A percentile compares a stretch with the other conserved stretches of the same genome.
Evolutionary conservation across 2,888 invertebrate genomes (phyloP).

Genomic region (Anorthoa munda): DNA sequence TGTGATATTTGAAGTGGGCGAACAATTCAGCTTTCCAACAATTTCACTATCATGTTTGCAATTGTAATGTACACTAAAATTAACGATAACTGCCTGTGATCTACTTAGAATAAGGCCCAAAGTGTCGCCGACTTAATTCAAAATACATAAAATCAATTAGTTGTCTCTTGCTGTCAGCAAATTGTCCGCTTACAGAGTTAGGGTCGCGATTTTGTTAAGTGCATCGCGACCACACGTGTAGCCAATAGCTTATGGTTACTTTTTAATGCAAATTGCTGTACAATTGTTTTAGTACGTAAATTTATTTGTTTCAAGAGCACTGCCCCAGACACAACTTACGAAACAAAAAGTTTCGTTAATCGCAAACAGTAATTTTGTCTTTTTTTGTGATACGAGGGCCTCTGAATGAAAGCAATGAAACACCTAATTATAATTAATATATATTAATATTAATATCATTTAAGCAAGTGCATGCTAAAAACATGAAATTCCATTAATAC

Average conservation of each 20-base stretch:
- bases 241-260: not conserved
- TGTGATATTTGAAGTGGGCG: constrained; percentile 69
- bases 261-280: constrained; percentile 9
- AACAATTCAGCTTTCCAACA: constrained; percentile 67
- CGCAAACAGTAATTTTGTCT: not conserved
- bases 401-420: not conserved
- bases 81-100: constrained; percentile 59
- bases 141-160: constrained; percentile 63
- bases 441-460: too few relatives aligned
- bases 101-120: constrained; percentile 46
- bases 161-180: constrained; percentile 35
- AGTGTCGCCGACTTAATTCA: constrained; percentile 54
- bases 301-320: not conserved
- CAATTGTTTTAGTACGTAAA: constrained; percentile 1
- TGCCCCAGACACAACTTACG: not conserved
- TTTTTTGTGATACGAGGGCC: not conserved
- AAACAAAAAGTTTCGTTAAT: not conserved
- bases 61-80: constrained; percentile 61
- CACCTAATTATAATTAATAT: not conserved
- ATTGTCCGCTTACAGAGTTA: constrained; percentile 39
- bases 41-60: constrained; percentile 67
- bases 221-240: constrained; percentile 33
- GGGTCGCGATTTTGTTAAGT: constrained; percentile 32
- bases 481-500: not conserved
- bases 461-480: not conserved